These are phyloP conservation scores for Zeuzera pyrina DNA, from an alignment of 2,888 invertebrate genomes.

Conservation along the genomic window DNA sequence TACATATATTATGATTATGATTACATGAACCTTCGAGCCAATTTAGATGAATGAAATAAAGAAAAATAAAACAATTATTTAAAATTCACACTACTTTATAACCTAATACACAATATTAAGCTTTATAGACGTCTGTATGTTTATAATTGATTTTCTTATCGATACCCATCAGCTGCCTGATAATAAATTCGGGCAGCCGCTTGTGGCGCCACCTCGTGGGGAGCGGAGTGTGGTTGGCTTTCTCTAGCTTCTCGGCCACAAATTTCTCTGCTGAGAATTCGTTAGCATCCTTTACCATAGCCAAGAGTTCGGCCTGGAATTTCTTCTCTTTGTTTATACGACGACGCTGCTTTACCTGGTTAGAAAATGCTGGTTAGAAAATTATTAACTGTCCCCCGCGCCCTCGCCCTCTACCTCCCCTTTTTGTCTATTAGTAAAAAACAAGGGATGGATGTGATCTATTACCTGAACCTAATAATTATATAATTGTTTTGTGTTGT, in stretches of 20 bases:
- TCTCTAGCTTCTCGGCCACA: constrained; percentile 75
- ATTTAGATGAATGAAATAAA: too few relatives aligned
- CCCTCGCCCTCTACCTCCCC: too few relatives aligned
- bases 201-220: constrained; percentile 75
- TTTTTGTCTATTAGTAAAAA: too few relatives aligned
- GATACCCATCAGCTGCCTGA: constrained; percentile 77
- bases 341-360: constrained; percentile 76
- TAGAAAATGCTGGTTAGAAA: too few relatives aligned
- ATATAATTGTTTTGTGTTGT: too few relatives aligned
- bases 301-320: constrained; percentile 81
- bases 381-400: too few relatives aligned
- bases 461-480: too few relatives aligned
- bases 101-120: constrained; percentile 19
- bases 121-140: constrained; percentile 60
- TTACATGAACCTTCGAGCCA: too few relatives aligned
- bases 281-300: constrained; percentile 80
- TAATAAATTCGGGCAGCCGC: constrained; percentile 77
- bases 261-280: constrained; percentile 83
- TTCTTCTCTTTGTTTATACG: constrained; percentile 83
- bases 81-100: too few relatives aligned
- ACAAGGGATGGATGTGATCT: too few relatives aligned
- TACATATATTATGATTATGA: too few relatives aligned
- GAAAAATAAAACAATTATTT: too few relatives aligned
- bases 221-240: constrained; percentile 74
- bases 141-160: constrained; percentile 68